Conservation (phyloP, 2,113 vertebrate species). For the Microtus richardsoni region DNA sequence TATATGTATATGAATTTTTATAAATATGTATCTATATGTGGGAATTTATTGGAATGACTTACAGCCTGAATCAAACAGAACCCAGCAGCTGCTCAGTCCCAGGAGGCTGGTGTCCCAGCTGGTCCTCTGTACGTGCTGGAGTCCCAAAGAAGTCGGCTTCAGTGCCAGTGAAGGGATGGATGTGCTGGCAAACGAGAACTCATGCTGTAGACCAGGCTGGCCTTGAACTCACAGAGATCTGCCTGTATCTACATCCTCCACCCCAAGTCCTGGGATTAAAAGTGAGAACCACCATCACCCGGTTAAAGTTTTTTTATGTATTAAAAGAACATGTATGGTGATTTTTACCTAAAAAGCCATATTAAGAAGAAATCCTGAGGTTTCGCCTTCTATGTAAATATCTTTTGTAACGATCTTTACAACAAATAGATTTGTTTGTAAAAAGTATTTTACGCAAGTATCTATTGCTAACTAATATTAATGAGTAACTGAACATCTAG, state of each 20-base stretch:
- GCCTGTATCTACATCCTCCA: too few relatives aligned
- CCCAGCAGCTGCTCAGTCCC: too few relatives aligned
- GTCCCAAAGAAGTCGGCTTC: neutral
- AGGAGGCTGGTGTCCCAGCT: too few relatives aligned
- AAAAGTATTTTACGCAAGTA: neutral
- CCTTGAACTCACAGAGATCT: too few relatives aligned
- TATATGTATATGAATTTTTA: too few relatives aligned
- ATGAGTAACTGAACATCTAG: constrained; percentile 39
- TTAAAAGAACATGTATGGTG: neutral
- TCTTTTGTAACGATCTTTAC: constrained; percentile 1
- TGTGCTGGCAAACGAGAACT: neutral
- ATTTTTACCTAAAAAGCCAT: constrained; percentile 32
- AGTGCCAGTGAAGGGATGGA: neutral
- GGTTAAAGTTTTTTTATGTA: neutral
- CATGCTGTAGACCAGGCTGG: too few relatives aligned
- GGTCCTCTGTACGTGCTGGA: neutral
- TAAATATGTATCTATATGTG: too few relatives aligned
- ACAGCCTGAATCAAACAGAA: too few relatives aligned
- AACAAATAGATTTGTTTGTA: constrained; percentile 15
- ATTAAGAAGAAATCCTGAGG: neutral
- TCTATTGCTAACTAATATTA: neutral
- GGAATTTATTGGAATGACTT: too few relatives aligned
- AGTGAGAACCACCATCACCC: too few relatives aligned
- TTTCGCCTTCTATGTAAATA: neutral
- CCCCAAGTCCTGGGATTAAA: too few relatives aligned